Evolutionary conservation across 2,888 invertebrate genomes (phyloP).

Genomic region (Rhogogaster chlorosoma): DNA sequence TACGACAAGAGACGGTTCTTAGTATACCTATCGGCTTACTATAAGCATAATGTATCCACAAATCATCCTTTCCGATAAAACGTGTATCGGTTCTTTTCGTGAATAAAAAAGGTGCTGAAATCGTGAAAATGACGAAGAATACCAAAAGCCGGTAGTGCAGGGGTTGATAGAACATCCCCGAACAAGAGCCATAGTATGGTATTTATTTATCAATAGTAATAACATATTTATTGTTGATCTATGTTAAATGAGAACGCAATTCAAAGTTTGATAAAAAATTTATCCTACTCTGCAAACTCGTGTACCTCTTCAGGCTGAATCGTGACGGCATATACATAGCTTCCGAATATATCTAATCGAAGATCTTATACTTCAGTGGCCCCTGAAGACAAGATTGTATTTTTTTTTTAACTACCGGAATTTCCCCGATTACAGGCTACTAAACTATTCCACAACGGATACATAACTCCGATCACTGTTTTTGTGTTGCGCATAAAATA

Average conservation of each 20-base stretch:
- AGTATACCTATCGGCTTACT: not conserved
- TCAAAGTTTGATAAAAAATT: not conserved
- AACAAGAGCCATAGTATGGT: not conserved
- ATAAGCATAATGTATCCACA: not conserved
- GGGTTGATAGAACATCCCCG: not conserved
- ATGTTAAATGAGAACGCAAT: not conserved
- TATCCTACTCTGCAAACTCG: not conserved
- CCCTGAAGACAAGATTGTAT: not conserved
- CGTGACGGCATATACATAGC: not conserved
- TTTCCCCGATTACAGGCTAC: too few relatives aligned
- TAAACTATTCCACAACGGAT: not conserved
- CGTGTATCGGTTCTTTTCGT: too few relatives aligned
- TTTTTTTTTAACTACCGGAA: too few relatives aligned
- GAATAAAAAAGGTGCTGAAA: not conserved
- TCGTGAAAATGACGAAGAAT: not conserved
- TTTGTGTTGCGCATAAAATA: not conserved
- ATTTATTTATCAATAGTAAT: not conserved
- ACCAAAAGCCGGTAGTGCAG: not conserved
- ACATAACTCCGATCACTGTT: not conserved
- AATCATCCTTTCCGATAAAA: not conserved
- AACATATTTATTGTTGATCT: not conserved
- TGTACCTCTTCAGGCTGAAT: not conserved
- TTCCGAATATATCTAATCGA: not conserved
- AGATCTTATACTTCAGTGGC: not conserved
- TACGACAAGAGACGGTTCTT: not conserved